A percentile compares a stretch with the other conserved stretches of the same genome.
These are phyloP conservation scores for Cliona cf. orientalis DNA, from an alignment of 37 sponge, comb jelly and placozoan genomes.

Conservation along the genomic window DNA sequence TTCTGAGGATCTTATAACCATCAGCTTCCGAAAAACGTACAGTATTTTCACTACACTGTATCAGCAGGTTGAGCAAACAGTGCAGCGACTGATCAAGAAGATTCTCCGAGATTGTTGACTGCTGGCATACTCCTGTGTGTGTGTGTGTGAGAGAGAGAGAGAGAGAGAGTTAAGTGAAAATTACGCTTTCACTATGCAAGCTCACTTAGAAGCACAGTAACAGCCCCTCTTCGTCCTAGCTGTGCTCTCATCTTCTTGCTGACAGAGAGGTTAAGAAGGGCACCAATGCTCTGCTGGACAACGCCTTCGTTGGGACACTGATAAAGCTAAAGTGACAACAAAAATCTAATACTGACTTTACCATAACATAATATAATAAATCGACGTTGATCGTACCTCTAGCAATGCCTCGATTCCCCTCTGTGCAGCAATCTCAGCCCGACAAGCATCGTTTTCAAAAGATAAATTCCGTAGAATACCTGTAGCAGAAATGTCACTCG, in stretches of 20 bases:
- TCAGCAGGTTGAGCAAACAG: too few relatives aligned
- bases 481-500: not conserved
- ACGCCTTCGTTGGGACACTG: conserved; percentile 6
- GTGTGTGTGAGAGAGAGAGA: too few relatives aligned
- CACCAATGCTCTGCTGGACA: conserved; percentile 20
- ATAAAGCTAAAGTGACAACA: conserved; percentile 3
- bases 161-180: too few relatives aligned
- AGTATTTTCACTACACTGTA: too few relatives aligned
- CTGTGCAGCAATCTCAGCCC: conserved; percentile 35
- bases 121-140: too few relatives aligned
- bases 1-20: too few relatives aligned
- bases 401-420: conserved; percentile 37
- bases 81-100: too few relatives aligned
- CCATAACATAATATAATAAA: not conserved
- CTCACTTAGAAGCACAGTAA: conserved; percentile 28
- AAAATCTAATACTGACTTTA: not conserved
- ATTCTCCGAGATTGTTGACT: too few relatives aligned
- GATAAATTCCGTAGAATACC: conserved; percentile 54
- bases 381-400: conserved; percentile 8
- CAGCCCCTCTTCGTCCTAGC: conserved; percentile 31
- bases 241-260: not conserved
- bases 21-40: too few relatives aligned
- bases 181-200: too few relatives aligned
- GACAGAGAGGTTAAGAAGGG: conserved; percentile 24
- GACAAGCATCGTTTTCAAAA: conserved; percentile 30